Conservation (phyloP, 2,113 vertebrate species). For the Puntigrus tetrazona region DNA sequence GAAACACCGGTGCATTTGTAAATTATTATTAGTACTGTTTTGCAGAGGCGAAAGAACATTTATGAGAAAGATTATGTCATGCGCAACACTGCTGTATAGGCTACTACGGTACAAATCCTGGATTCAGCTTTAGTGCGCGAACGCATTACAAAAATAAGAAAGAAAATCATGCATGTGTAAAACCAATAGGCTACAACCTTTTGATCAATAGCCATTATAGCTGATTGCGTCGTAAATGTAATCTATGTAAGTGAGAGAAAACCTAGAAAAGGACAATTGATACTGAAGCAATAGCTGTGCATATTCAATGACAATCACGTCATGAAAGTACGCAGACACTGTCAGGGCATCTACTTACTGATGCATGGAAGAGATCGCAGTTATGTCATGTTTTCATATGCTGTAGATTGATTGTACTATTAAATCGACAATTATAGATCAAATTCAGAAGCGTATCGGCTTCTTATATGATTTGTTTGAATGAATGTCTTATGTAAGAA, state of each 20-base stretch:
- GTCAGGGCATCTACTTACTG: not conserved
- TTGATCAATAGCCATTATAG: not conserved
- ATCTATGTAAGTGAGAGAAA: not conserved
- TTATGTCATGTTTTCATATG: not conserved
- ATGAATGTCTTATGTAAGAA: not conserved
- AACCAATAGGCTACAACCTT: not conserved
- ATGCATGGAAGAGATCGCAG: slow-evolving; percentile 6
- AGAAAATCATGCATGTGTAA: not conserved
- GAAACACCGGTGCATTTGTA: not conserved
- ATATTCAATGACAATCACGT: not conserved
- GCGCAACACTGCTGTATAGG: slow-evolving; percentile 7
- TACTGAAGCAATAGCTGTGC: not conserved
- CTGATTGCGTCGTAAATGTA: not conserved
- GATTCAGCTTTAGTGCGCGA: not conserved
- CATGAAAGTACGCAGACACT: not conserved
- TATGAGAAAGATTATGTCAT: slow-evolving; percentile 1
- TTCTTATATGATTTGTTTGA: not conserved
- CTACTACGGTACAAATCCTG: not conserved
- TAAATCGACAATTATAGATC: not conserved
- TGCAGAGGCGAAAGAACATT: not conserved
- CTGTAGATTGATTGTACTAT: not conserved
- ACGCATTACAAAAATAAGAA: not conserved
- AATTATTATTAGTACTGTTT: not conserved
- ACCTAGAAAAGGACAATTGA: not conserved
- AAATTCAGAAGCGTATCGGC: not conserved